Conservation (phyloP, 2,888 invertebrate genomes). For the Poecilus cupreus region DNA sequence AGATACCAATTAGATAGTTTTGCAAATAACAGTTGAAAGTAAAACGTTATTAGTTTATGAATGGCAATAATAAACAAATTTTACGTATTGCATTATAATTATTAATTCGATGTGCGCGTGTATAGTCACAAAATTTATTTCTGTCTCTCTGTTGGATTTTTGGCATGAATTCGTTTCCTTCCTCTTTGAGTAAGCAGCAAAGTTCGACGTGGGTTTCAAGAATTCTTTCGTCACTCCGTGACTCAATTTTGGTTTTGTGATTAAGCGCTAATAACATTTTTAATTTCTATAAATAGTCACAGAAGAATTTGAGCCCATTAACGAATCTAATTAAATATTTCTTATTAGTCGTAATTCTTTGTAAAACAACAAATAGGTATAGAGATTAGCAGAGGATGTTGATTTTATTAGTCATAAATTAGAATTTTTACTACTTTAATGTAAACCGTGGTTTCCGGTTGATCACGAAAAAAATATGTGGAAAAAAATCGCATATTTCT, state of each 20-base stretch:
- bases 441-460: slow-evolving; percentile 1
- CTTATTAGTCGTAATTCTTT: background rate
- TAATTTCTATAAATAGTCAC: slow-evolving; percentile 18
- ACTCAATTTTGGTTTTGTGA: slow-evolving; percentile 30
- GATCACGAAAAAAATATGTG: background rate
- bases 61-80: too few relatives aligned
- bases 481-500: background rate
- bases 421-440: slow-evolving; percentile 6
- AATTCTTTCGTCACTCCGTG: slow-evolving; percentile 25
- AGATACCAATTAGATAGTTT: too few relatives aligned
- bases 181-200: slow-evolving; percentile 15
- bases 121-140: background rate
- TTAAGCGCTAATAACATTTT: slow-evolving; percentile 9
- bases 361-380: slow-evolving; percentile 3
- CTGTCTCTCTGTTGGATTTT: background rate
- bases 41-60: too few relatives aligned
- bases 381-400: background rate
- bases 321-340: background rate
- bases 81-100: too few relatives aligned
- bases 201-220: background rate
- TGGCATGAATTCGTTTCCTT: slow-evolving; percentile 51
- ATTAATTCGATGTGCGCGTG: too few relatives aligned
- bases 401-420: background rate
- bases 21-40: too few relatives aligned
- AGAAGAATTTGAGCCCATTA: background rate